phyloP scores from a whole-genome alignment of 2,797 vertebrate genomes.

The Channa striata region DNA sequence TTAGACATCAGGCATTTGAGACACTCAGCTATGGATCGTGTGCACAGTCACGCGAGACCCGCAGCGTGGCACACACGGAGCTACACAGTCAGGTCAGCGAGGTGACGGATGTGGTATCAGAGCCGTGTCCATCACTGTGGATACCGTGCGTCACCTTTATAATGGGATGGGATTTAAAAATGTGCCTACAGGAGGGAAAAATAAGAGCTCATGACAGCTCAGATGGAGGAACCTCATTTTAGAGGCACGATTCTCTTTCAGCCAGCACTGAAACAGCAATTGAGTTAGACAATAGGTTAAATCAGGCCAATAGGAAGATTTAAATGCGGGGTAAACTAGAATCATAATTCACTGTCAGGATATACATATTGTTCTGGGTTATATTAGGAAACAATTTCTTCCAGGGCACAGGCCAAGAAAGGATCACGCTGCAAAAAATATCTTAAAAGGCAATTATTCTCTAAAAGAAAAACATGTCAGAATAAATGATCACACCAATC shows the following conservation, averaged over 20 bases:
- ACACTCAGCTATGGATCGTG: conserved; percentile 68
- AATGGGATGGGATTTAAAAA: conserved; percentile 74
- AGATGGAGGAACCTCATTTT: conserved; percentile 42
- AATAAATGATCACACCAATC: conserved; percentile 7
- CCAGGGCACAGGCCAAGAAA: conserved; percentile 44
- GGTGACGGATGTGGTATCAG: conserved; percentile 53
- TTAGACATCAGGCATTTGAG: conserved; percentile 77
- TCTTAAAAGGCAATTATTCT: conserved; percentile 4
- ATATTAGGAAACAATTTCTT: conserved; percentile 63
- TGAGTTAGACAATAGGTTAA: conserved; percentile 55
- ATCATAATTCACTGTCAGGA: conserved; percentile 65
- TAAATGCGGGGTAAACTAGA: conserved; percentile 51
- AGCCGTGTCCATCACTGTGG: conserved; percentile 69
- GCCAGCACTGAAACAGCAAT: conserved; percentile 49
- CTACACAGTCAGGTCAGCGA: conserved; percentile 43
- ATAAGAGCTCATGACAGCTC: conserved; percentile 23
- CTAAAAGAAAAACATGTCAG: neutral
- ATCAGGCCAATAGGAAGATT: conserved; percentile 51
- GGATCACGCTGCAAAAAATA: conserved; percentile 61
- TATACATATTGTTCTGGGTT: conserved; percentile 56
- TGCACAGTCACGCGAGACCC: conserved; percentile 28
- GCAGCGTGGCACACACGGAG: conserved; percentile 4
- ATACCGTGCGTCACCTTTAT: conserved; percentile 77
- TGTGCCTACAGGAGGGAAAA: conserved; percentile 46
- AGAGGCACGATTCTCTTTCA: conserved; percentile 54